Evolutionary conservation across 2,797 vertebrate species (phyloP), one percentile per base, ranked within the genome.

Genomic region (Myotis myotis): DNA sequence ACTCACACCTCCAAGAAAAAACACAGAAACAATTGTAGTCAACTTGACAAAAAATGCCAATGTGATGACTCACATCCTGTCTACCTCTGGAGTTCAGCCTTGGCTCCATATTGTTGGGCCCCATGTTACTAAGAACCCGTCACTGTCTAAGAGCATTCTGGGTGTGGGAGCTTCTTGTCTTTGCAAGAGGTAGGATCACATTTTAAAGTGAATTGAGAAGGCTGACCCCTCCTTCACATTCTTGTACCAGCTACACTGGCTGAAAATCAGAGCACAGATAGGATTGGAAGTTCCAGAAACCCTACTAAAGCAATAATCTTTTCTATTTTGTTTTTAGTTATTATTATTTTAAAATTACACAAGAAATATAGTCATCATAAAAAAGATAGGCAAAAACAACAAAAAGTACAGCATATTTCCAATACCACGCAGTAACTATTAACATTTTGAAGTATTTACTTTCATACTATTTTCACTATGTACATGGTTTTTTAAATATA

Each of bases 31-130:
- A 76, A 96, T 95, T 94, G 83, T 6, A 78, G 74, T 87, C 89
- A 86, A 49, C n/a, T 55, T 84, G 80, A 94, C 75, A 41, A 62
- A 36, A 80, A 88, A 87, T 10, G 36, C 75, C 53, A 72, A 38
- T 0, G 8, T 57, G 17, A 51, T 97, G 95, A 96, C 25, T 97
- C 96, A 97, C 19, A 89, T 96, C 96, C 96, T 94, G 86, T 72
- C 60, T 12, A 9, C 51, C 71, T 93, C 64, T 51, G 22, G 91
- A 57, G 79, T 17, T 86, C 89, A 68, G 70, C 41, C 10, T 9
- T 22, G 19, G 15, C n/a, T 60, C 38, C 85, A 3, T 10, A 11
- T 13, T 47, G 12, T 22, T 51, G 19, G 16, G 66, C 47, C 30
- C 30, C 49, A 28, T 11, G 17, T 28, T 75, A 75, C 80, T 51